Base-by-base conservation (phyloP, 2,888 invertebrate genomes). In the Phengaris arion region DNA sequence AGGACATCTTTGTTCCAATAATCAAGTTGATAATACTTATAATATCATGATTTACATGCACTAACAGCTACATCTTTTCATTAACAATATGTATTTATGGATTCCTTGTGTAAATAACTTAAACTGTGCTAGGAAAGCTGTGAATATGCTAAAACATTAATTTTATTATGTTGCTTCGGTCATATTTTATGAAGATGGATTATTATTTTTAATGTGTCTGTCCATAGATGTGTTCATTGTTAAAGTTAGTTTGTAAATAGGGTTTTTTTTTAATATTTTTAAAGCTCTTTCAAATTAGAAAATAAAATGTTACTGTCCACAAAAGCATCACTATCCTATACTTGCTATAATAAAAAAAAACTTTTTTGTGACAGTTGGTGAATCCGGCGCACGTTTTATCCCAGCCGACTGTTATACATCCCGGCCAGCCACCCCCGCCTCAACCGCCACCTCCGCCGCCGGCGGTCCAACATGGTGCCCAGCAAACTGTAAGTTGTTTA, bases 371-470 rank as follows among this genome's bases (percentile, higher is more conserved):
- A 85, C 88, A 92, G 88, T 82, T 93, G 85, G 92, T 92, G 84
- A 92, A 85, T 78, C 90, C 93, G 46, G 90, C 90, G 15, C 93
- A 93, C 79, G 91, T 93, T 77, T 81, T 93, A 72, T 88, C 93
- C 54, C 93, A 93, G 80, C 93, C 93, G 45, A 90, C 93, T 77
- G 93, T 92, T 82, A 92, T 93, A 78, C 93, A 93, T 77, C 93
- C 93, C 69, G 90, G 92, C 69, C 93, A 93, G 79, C 93, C 86
- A 79, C 93, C 93, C 75, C 93, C 93, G 78, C 93, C 93, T 74
- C 93, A 92, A 83, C 93, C 93, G 0, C 93, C 93, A 78, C 93
- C 93, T 78, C 86, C 85, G 64, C 83, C 86, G 13, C 82, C 83
- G 45, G 69, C 80, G 6, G 81, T 86, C 13, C 90, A 89, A 81